Evolutionary conservation across 2,797 vertebrate genomes (phyloP).

Genomic region (Cuniculus paca): DNA sequence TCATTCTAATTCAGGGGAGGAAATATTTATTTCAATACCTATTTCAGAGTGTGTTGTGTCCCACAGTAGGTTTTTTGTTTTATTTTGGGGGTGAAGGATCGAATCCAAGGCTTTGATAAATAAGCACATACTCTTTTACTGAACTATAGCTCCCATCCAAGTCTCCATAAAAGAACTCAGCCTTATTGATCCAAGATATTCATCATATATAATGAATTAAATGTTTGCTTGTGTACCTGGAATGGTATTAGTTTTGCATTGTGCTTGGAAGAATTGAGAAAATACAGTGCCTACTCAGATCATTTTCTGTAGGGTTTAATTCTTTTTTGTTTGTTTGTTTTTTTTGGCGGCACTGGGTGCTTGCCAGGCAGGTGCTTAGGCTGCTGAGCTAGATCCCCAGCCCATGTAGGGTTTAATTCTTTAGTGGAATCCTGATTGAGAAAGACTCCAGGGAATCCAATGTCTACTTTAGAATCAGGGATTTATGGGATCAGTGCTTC

Average conservation of each 20-base stretch:
- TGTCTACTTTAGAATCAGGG: slow-evolving; percentile 17
- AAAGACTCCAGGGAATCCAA: not conserved
- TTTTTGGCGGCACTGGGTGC: too few relatives aligned
- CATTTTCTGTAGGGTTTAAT: slow-evolving; percentile 3
- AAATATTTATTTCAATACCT: slow-evolving; percentile 1
- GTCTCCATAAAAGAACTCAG: not conserved
- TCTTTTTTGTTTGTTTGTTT: too few relatives aligned
- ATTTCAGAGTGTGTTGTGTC: not conserved
- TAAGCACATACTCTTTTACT: not conserved
- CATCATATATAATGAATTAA: not conserved
- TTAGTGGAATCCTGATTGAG: not conserved
- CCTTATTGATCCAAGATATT: not conserved
- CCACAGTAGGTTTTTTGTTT: not conserved
- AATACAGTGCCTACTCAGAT: not conserved
- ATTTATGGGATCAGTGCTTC: not conserved
- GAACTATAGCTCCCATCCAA: not conserved
- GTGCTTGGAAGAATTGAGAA: slow-evolving; percentile 35
- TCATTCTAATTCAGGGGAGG: slow-evolving; percentile 5
- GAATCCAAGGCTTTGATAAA: not conserved
- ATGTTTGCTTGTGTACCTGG: slow-evolving; percentile 2
- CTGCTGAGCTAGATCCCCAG: too few relatives aligned
- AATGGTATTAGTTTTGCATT: not conserved
- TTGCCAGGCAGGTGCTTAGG: too few relatives aligned
- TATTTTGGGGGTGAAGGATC: not conserved
- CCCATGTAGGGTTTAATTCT: not conserved